These are phyloP conservation scores for Lycodopsis pacificus DNA, from an alignment of 2,797 vertebrate genomes.

Conservation along the genomic window DNA sequence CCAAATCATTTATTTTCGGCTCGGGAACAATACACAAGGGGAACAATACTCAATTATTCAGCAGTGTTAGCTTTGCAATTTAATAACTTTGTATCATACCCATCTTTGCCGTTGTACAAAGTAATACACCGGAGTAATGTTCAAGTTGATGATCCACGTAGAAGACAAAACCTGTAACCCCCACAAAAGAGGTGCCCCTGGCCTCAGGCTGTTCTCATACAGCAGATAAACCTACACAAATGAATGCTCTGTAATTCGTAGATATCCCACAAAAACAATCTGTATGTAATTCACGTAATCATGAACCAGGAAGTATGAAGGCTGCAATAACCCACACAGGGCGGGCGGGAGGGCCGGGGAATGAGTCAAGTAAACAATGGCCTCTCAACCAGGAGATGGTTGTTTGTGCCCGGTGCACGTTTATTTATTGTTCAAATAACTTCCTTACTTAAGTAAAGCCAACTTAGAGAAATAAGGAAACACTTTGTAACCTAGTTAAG, in stretches of 20 bases:
- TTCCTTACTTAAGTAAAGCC: not conserved
- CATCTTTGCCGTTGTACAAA: conserved; percentile 28
- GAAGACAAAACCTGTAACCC: not conserved
- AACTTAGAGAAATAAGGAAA: not conserved
- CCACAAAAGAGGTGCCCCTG: not conserved
- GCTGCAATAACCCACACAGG: not conserved
- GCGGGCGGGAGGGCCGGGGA: not conserved
- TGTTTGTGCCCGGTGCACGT: not conserved
- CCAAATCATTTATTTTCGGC: not conserved
- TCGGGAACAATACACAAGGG: not conserved
- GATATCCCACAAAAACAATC: not conserved
- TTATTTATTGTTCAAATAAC: not conserved
- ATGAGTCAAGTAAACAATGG: not conserved
- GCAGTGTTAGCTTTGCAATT: not conserved
- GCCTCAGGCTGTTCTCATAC: no score
- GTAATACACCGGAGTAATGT: conserved; percentile 44
- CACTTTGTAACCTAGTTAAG: not conserved
- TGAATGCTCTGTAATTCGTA: no score
- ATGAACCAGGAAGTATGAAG: not conserved
- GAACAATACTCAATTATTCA: not conserved
- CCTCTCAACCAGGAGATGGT: not conserved
- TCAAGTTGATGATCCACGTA: not conserved
- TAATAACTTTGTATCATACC: conserved; percentile 23
- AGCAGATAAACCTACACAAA: no score
- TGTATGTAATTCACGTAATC: not conserved